Conservation (phyloP, 2,888 invertebrate genomes). For the Hofmannophila pseudospretella region DNA sequence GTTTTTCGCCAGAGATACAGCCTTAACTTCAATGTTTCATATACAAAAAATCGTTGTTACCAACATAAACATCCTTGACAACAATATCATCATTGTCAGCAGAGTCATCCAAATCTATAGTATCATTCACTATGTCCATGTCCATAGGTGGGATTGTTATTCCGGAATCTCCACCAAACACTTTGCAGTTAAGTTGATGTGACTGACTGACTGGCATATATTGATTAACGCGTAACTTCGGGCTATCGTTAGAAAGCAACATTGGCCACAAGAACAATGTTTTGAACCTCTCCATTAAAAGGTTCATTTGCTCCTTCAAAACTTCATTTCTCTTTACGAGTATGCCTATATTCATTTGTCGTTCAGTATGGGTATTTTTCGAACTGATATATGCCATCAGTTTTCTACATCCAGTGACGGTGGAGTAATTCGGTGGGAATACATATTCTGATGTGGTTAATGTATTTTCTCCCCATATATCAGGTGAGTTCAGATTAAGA, state of each 20-base stretch:
- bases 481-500: slow-evolving; percentile 25
- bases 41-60: slow-evolving; percentile 11
- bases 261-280: slow-evolving; percentile 53
- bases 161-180: neutral
- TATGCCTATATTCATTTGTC: neutral
- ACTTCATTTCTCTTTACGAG: slow-evolving; percentile 27
- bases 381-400: slow-evolving; percentile 33
- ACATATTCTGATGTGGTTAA: slow-evolving; percentile 31
- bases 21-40: slow-evolving; percentile 1
- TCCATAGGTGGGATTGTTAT: neutral
- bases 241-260: slow-evolving; percentile 40
- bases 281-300: slow-evolving; percentile 44
- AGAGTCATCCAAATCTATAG: neutral
- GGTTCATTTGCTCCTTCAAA: slow-evolving; percentile 32
- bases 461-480: slow-evolving; percentile 44
- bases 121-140: neutral
- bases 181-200: neutral
- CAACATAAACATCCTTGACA: slow-evolving; percentile 16
- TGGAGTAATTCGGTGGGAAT: slow-evolving; percentile 52
- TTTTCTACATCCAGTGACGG: slow-evolving; percentile 49
- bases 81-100: neutral
- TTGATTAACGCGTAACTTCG: neutral
- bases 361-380: too few relatives aligned
- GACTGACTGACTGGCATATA: neutral
- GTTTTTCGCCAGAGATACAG: too few relatives aligned